Conservation (phyloP, 1,140 invertebrate genomes). For the Dolichoris vasculosae region DNA sequence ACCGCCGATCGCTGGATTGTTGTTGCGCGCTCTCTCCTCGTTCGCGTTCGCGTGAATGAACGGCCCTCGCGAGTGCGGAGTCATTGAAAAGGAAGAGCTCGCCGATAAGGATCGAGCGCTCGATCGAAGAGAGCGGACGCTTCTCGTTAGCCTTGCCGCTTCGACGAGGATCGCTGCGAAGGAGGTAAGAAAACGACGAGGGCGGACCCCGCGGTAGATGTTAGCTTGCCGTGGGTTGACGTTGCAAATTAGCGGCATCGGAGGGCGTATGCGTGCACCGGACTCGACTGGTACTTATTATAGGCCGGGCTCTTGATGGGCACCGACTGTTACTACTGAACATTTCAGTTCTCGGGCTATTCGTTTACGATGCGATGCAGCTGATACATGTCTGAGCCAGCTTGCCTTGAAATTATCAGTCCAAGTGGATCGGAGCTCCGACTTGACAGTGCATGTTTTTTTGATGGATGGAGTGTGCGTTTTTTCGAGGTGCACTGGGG, state of each 20-base stretch:
- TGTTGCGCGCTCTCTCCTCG: neutral
- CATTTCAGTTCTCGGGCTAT: slow-evolving; percentile 20
- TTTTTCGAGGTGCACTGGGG: slow-evolving; percentile 27
- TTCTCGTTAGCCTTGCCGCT: neutral
- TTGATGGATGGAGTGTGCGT: slow-evolving; percentile 35
- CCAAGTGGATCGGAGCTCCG: slow-evolving; percentile 14
- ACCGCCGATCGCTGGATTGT: neutral
- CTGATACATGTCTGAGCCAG: slow-evolving; percentile 31
- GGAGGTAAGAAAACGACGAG: slow-evolving; percentile 26
- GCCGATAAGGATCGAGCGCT: slow-evolving; percentile 22
- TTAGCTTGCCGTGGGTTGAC: slow-evolving; percentile 8
- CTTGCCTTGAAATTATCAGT: slow-evolving; percentile 40
- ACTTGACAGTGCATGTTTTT: slow-evolving; percentile 32
- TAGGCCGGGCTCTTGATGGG: slow-evolving; percentile 26
- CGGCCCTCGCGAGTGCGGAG: neutral
- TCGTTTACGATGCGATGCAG: slow-evolving; percentile 10
- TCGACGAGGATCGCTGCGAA: slow-evolving; percentile 6
- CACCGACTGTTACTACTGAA: slow-evolving; percentile 29
- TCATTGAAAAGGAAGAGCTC: slow-evolving; percentile 13
- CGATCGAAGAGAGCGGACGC: neutral
- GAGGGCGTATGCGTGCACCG: slow-evolving; percentile 23
- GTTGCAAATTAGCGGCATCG: slow-evolving; percentile 30
- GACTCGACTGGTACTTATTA: slow-evolving; percentile 23
- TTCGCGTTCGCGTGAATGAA: slow-evolving; percentile 1
- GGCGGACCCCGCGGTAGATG: slow-evolving; percentile 10